Evolutionary conservation across 2,888 invertebrate genomes (phyloP), one percentile per base, ranked within the genome.

Genomic region (Brenthis daphne): DNA sequence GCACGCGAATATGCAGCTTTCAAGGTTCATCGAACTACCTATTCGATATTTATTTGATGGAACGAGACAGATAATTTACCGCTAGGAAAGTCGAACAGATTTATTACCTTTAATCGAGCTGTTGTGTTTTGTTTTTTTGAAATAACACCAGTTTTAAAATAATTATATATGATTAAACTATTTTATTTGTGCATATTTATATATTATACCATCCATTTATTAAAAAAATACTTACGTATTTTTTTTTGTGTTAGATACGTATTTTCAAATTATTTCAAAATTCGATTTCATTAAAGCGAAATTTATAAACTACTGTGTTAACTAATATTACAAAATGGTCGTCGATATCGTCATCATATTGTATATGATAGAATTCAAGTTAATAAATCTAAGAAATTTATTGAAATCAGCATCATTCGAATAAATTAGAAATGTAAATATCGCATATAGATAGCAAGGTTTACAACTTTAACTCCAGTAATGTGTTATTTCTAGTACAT

Each of bases 1-100:
- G 79, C 84, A 85, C 84, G 85, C 84, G 74, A 81, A 69, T 63
- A 76, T 82, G 82, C 82, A 82, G 70, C 73, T 77, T 77, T 81
- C 82, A 82, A 83, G 81, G 82, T 79, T 80, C 77, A 76, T 77
- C 72, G 73, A 71, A 67, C 67, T 61, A 61, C 12, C n/a, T 29
- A 53, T 33, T 43, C 37, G 37, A 43, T 43, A 43, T 43, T 43
- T 11, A 8, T 43, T 8, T 43, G 37, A 43, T 43, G 37, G 11
- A 6, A 37, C 13, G 14, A 37, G 14, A 53, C 16, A 8, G 53
- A 53, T 63, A 20, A 11, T 54, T 24, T 51, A 37, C 43, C 24
- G 43, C 54, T 47, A 43, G n/a, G 14, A 37, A 14, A 54, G 14
- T n/a, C 43, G 16, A 53, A 4, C 29, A 29, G 33, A 61, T 51